Evolutionary conservation across 2,888 invertebrate species (phyloP), one percentile per base, ranked within the genome.

Genomic region (Deilephila porcellus): DNA sequence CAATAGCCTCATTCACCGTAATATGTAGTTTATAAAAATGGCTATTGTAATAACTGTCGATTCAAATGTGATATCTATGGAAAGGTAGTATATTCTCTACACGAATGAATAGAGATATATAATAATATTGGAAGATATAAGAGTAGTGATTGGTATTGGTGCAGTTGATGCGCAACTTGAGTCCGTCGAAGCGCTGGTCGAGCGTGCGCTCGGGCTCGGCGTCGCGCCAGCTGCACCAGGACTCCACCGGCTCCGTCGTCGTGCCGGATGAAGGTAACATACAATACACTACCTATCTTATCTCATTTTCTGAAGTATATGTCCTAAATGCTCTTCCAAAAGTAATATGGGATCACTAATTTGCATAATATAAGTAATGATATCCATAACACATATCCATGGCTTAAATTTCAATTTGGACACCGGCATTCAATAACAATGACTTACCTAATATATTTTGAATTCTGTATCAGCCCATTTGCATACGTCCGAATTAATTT

Each of bases 231-330:
- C 81, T 93, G 64, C 92, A 89, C 73, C 96, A 96, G 85, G 96
- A 96, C 85, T 96, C 96, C 8, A 95, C 95, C 2, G 96, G 96
- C n/a, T 96, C 96, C 71, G 95, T 96, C 45, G 92, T 96, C 5
- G 88, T 94, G 3, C 87, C 89, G 0, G 94, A 94, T 78, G 91
- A 92, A 79, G 95, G 94, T 93, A 86, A 79, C 17, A 45, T 56
- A 19, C 19, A 60, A 25, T 17, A 17, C 1, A 52, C 19, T 52
- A n/a, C 64, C 25, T 64, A 3, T 56, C 0, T 56, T 0, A 56
- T n/a, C 4, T 56, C 3, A 14, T 3, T 3, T 45, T 11, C 0
- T 25, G 25, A 25, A 25, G 25, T 3, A 45, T 2, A 45, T 45
- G 11, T 45, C 11, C 45, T 1, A 3, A 11, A 32, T 32, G 0